Percentiles rank a stretch among this genome's conserved stretches.
phyloP scores from a whole-genome alignment of 2,113 vertebrate genomes.

The Pterocles gutturalis region DNA sequence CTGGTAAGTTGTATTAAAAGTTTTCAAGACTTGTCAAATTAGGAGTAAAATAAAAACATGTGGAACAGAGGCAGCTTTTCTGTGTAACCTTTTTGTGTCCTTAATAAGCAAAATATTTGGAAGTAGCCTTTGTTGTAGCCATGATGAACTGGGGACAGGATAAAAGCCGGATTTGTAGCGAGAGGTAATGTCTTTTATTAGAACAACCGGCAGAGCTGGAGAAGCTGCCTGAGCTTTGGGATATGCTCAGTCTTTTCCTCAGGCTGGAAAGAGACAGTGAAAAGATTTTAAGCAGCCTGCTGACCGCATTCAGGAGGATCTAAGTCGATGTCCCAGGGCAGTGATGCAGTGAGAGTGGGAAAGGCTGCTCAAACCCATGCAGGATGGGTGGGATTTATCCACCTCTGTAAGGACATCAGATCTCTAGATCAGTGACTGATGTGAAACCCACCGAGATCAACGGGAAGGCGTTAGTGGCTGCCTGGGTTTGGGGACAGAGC shows the following conservation, averaged over 20 bases:
- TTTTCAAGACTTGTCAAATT: neutral
- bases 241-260: neutral
- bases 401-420: neutral
- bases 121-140: neutral
- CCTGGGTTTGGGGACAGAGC: neutral
- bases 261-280: neutral
- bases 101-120: neutral
- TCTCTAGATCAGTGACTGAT: neutral
- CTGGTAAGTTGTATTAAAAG: neutral
- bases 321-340: rapidly evolving
- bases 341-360: neutral
- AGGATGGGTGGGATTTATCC: neutral
- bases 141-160: neutral
- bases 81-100: neutral
- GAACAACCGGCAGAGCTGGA: neutral
- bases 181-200: neutral
- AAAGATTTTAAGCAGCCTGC: neutral
- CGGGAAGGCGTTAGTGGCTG: rapidly evolving
- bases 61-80: neutral
- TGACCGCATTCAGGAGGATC: neutral
- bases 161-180: neutral
- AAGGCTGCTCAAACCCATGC: rapidly evolving
- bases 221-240: neutral
- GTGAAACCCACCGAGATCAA: neutral
- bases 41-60: neutral